Conservation (phyloP, 2,888 invertebrate species). For the Maniola hyperantus region DNA sequence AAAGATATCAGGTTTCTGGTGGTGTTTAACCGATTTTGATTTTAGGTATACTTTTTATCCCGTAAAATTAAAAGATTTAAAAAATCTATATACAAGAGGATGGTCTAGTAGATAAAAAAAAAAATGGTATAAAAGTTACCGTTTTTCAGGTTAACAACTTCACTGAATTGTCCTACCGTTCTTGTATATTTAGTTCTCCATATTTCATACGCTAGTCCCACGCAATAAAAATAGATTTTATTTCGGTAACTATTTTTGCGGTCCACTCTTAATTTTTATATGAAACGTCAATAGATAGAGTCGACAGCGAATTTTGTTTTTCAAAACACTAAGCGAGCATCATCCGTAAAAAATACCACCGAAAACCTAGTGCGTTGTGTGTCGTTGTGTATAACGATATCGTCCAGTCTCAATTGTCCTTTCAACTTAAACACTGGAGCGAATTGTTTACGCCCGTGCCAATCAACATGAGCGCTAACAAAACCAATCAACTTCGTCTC, state of each 20-base stretch:
- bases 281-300: slow-evolving; percentile 32
- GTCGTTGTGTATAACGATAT: slow-evolving; percentile 48
- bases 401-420: slow-evolving; percentile 76
- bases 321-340: slow-evolving; percentile 46
- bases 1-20: too few relatives aligned
- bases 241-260: slow-evolving; percentile 16
- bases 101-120: too few relatives aligned
- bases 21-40: too few relatives aligned
- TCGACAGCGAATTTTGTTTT: slow-evolving; percentile 45
- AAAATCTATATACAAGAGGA: too few relatives aligned
- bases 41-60: too few relatives aligned
- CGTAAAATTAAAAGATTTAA: too few relatives aligned
- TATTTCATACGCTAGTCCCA: background rate
- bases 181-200: background rate
- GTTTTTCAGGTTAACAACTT: background rate
- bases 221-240: slow-evolving; percentile 21
- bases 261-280: slow-evolving; percentile 30
- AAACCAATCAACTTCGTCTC: slow-evolving; percentile 84
- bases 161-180: background rate
- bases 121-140: background rate
- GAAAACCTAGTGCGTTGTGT: slow-evolving; percentile 52
- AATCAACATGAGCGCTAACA: slow-evolving; percentile 82
- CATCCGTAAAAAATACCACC: slow-evolving; percentile 46
- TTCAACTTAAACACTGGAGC: slow-evolving; percentile 76
- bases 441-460: slow-evolving; percentile 80